A percentile compares a stretch with the other conserved stretches of the same genome.
These are phyloP conservation scores for Melipona beecheii DNA, from an alignment of 2,888 invertebrate species.

Conservation along the genomic window DNA sequence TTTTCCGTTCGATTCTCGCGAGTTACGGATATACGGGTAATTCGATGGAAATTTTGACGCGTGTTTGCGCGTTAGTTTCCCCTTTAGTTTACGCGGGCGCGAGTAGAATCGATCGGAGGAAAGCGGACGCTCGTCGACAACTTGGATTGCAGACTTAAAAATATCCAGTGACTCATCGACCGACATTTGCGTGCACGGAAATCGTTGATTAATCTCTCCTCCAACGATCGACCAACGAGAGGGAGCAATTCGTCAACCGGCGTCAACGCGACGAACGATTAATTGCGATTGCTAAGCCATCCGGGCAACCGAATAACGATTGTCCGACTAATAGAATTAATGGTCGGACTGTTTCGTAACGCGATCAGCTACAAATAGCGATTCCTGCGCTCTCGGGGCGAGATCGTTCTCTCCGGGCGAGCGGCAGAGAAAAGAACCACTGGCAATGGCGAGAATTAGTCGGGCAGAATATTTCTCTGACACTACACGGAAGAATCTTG, in stretches of 20 bases:
- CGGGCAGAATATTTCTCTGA: too few relatives aligned
- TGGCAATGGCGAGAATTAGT: background rate
- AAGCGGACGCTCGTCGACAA: background rate
- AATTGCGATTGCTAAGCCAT: constrained; percentile 47
- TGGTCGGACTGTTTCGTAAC: constrained; percentile 29
- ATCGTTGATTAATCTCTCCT: constrained; percentile 63
- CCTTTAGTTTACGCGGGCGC: background rate
- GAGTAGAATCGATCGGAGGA: background rate
- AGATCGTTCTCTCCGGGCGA: background rate
- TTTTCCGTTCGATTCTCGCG: background rate
- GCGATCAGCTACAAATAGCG: background rate
- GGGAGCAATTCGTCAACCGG: constrained; percentile 39
- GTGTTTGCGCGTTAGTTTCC: too few relatives aligned
- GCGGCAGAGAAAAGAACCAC: background rate
- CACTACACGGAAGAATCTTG: too few relatives aligned
- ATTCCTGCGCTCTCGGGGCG: background rate
- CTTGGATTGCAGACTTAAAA: constrained; percentile 4
- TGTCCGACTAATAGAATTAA: constrained; percentile 53
- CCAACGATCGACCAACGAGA: constrained; percentile 50
- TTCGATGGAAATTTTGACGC: background rate
- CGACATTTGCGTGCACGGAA: constrained; percentile 32
- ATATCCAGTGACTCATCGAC: background rate
- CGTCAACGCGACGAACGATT: constrained; percentile 51
- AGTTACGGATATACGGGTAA: background rate
- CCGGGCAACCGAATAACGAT: constrained; percentile 49